These are phyloP conservation scores for Poecilia latipinna DNA, from an alignment of 2,113 vertebrate species.

Conservation along the genomic window DNA sequence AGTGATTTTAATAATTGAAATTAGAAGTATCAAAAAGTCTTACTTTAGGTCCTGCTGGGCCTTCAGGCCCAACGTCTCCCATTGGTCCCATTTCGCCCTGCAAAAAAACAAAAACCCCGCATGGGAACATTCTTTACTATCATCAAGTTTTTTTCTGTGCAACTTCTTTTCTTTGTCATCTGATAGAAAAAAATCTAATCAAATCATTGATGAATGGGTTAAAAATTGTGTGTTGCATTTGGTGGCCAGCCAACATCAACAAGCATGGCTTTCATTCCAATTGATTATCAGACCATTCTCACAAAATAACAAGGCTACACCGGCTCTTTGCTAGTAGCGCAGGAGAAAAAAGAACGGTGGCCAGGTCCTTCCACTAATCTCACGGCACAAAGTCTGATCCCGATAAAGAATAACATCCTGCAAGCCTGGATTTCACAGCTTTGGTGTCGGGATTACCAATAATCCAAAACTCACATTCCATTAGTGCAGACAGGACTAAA, in stretches of 20 bases:
- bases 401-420: constrained; percentile 79
- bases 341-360: constrained; percentile 51
- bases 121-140: neutral
- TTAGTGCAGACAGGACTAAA: constrained; percentile 72
- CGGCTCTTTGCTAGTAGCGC: constrained; percentile 58
- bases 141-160: neutral
- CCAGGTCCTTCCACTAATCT: constrained; percentile 71
- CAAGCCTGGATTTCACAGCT: constrained; percentile 74
- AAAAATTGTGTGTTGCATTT: neutral
- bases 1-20: neutral
- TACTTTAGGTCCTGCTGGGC: constrained; percentile 76
- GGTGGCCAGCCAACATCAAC: constrained; percentile 21
- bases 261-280: constrained; percentile 43
- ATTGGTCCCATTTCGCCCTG: constrained; percentile 65
- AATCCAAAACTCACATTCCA: constrained; percentile 84
- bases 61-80: constrained; percentile 76
- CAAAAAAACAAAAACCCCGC: constrained; percentile 12
- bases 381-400: constrained; percentile 73
- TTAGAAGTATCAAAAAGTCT: constrained; percentile 6
- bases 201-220: neutral
- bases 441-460: constrained; percentile 75
- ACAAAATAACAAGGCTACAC: constrained; percentile 50
- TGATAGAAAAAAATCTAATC: neutral
- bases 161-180: neutral
- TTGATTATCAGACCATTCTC: constrained; percentile 50